Evolutionary conservation across 2,113 vertebrate species (phyloP), one percentile per base, ranked within the genome.

Genomic region (Bettongia penicillata): DNA sequence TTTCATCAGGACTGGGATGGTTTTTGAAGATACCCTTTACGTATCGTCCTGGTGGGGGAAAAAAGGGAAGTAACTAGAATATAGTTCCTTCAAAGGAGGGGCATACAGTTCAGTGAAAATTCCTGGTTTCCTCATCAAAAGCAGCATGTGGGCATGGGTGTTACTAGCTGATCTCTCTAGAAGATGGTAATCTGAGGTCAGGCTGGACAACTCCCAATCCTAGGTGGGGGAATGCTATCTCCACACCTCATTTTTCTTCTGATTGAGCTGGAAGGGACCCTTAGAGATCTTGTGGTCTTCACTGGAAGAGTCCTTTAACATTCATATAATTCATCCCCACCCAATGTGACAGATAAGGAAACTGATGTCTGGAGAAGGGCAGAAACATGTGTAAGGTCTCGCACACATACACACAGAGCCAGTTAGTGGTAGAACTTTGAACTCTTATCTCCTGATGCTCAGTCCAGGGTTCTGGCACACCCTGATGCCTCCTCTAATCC

Each of bases 41-140:
- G 52, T 95, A 93, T 93, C 53, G n/a, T 61, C 68, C 0, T 48
- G 12, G 93, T 8, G 43, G 52, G 90, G 95, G 95, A 94, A 96
- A 37, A 96, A 94, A 96, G 68, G 55, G 95, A 77, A 92, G 77
- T 43, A 51, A 57, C 51, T 6, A 77, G 14, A n/a, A 77, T 11
- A 53, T 37, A 94, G 57, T 89, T 84, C 6, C 91, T 57, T 90
- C 1, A 1, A 93, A 90, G 53, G 89, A 55, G 93, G 25, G 90
- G 91, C 61, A 91, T 90, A 93, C 90, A 77, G 47, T 94, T 94
- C 61, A 57, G 77, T 90, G 31, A 92, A 92, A 92, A 53, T 93
- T 96, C 93, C 94, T 93, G 93, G 93, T 96, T 95, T 95, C 97
- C 95, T 94, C 49, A 57, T 95, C 94, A 89, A 96, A 90, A 93